Percentiles rank a stretch among this genome's conserved stretches.
Evolutionary conservation across 2,888 invertebrate species (phyloP).

Genomic region (Alloplasta piceator): DNA sequence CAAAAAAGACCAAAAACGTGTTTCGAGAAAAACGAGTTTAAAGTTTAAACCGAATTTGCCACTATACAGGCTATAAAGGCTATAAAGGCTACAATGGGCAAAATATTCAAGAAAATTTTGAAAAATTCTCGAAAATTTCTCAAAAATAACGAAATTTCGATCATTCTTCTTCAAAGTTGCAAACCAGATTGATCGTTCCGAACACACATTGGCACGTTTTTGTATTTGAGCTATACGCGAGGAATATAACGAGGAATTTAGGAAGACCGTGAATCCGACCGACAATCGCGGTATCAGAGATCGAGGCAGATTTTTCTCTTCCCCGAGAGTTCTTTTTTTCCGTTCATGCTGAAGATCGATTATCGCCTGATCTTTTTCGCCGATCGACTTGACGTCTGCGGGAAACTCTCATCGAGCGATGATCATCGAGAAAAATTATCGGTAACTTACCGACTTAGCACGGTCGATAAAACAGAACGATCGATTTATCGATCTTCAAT

Average conservation of each 20-base stretch:
- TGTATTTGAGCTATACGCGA: slow-evolving; percentile 35
- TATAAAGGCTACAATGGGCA: too few species aligned
- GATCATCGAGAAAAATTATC: background rate
- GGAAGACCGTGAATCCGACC: background rate
- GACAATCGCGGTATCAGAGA: background rate
- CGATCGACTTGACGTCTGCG: background rate
- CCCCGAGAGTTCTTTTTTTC: background rate
- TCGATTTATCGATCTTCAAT: background rate
- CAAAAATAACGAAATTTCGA: background rate
- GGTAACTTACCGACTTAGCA: slow-evolving; percentile 11
- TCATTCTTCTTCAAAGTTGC: background rate
- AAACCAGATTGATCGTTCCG: slow-evolving; percentile 38
- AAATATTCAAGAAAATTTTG: too few species aligned
- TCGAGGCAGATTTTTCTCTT: too few species aligned
- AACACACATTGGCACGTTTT: slow-evolving; percentile 64
- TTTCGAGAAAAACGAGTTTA: too few species aligned
- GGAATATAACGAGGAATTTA: slow-evolving; percentile 27
- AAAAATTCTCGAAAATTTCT: too few species aligned
- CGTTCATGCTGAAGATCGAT: background rate
- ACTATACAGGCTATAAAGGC: too few species aligned
- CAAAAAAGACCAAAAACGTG: too few species aligned
- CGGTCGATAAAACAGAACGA: slow-evolving; percentile 29
- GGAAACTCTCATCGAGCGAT: background rate
- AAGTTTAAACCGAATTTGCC: too few species aligned
- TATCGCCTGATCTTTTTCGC: background rate